Base-by-base conservation (phyloP, 2,113 vertebrate species). In the Micromys minutus region DNA sequence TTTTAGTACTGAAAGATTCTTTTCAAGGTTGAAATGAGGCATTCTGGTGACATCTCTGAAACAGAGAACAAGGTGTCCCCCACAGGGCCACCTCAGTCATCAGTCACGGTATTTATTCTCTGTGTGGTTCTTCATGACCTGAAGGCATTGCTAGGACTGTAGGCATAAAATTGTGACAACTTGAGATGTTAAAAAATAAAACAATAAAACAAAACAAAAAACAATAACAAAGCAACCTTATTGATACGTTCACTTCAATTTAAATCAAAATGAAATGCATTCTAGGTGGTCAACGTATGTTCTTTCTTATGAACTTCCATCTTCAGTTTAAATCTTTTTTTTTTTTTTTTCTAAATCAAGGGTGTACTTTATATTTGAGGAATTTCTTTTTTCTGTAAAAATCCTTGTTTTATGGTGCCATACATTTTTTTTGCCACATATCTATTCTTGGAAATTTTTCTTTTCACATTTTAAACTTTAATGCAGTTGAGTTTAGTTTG, bases 381-480 rank as follows among this genome's bases (percentile, higher is more conserved):
- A 34, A 76, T 13, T 84, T 71, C 26, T 50, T 72, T 36, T 36
- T 1, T 13, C 29, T 63, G 0, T 7, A 67, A 94, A 69, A 21
- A 10, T 59, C 12, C 34, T 77, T 91, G 22, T 74, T n/a, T 47
- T 87, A 19, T 45, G 7, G 63, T 76, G 29, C 47, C 7, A 80
- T 39, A 42, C 75, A 86, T 47, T 13, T 74, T 47, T 13, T 74
- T 57, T 61, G 67, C 45, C 34, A 65, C n/a, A 77, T 77, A 83
- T 19, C 12, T n/a, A n/a, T n/a, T n/a, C n/a, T n/a, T n/a, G n/a
- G n/a, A n/a, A n/a, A n/a, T n/a, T n/a, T n/a, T n/a, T n/a, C n/a
- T n/a, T 83, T 75, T 87, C 36, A 84, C 15, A 67, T 55, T 77
- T 61, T 63, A 93, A 67, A 47, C 80, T 45, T 93, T 92, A 59